These are phyloP conservation scores for Gallinago media DNA, from an alignment of 2,113 vertebrate species.

Conservation along the genomic window DNA sequence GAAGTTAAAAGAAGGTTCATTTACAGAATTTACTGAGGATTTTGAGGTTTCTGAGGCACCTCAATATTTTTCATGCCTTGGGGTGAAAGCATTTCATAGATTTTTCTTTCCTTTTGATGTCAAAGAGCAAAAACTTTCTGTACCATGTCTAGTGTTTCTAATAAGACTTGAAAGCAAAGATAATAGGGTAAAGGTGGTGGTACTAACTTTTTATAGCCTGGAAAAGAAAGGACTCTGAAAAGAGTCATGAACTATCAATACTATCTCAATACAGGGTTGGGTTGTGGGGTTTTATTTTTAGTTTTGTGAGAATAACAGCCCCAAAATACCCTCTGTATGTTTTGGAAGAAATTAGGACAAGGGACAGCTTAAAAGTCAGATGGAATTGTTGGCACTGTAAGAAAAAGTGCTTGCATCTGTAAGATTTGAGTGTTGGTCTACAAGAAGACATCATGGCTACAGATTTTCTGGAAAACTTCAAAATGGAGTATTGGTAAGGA, in stretches of 20 bases:
- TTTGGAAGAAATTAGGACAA: not conserved
- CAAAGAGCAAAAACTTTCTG: not conserved
- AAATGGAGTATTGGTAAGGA: not conserved
- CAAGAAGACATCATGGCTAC: not conserved
- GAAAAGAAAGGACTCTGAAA: not conserved
- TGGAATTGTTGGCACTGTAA: not conserved
- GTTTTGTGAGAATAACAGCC: not conserved
- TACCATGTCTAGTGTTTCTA: not conserved
- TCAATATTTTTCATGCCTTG: not conserved
- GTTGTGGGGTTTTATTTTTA: not conserved
- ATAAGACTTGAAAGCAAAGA: not conserved
- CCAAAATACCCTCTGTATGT: not conserved
- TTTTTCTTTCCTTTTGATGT: not conserved
- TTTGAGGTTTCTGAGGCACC: not conserved
- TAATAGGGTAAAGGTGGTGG: not conserved
- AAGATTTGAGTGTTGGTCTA: not conserved
- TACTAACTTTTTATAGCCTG: not conserved
- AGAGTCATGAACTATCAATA: not conserved
- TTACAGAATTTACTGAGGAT: not conserved
- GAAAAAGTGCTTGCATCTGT: not conserved
- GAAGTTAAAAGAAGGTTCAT: not conserved
- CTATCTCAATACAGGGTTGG: not conserved
- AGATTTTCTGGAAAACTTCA: conserved; percentile 2
- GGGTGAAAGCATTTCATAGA: not conserved
- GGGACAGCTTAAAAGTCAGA: not conserved